These are phyloP conservation scores for Masnerella sp. DNA, from an alignment of 2,888 invertebrate genomes.

Conservation along the genomic window DNA sequence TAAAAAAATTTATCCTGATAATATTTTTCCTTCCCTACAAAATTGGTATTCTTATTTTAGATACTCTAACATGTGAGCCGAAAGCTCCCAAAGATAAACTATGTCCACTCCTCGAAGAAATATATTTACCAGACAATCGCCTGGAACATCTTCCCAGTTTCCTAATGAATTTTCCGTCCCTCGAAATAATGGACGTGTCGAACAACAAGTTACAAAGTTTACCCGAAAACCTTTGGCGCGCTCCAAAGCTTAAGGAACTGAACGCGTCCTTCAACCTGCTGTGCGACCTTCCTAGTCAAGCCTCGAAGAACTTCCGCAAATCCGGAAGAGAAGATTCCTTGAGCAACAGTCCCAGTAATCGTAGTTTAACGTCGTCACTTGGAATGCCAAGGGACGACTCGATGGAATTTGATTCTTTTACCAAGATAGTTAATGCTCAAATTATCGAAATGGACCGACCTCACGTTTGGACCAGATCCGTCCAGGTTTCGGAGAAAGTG, in stretches of 20 bases:
- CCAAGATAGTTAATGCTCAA: conserved; percentile 75
- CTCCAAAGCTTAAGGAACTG: conserved; percentile 91
- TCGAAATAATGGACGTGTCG: conserved; percentile 92
- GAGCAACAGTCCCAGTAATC: conserved; percentile 70
- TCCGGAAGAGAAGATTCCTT: conserved; percentile 68
- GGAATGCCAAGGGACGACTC: conserved; percentile 73
- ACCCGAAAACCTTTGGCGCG: conserved; percentile 91
- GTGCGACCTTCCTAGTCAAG: conserved; percentile 83
- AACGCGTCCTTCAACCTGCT: conserved; percentile 94
- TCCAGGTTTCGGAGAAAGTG: conserved; percentile 84
- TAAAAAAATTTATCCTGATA: no score
- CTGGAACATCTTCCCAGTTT: conserved; percentile 89
- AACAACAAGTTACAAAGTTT: conserved; percentile 93
- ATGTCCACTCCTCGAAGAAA: conserved; percentile 91
- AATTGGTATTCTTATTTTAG: conserved; percentile 63
- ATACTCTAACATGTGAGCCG: conserved; percentile 80
- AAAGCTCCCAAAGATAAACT: conserved; percentile 79
- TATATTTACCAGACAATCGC: conserved; percentile 94
- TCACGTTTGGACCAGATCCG: conserved; percentile 86
- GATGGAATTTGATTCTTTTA: conserved; percentile 73
- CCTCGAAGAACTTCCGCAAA: conserved; percentile 71
- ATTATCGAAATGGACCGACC: conserved; percentile 84
- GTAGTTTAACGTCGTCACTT: conserved; percentile 69
- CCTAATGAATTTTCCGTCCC: conserved; percentile 88
- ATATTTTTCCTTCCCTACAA: no score